Percentiles rank a stretch among this genome's conserved stretches.
Evolutionary conservation across 1,140 invertebrate species (phyloP).

Genomic region (Drosophila sucinea): DNA sequence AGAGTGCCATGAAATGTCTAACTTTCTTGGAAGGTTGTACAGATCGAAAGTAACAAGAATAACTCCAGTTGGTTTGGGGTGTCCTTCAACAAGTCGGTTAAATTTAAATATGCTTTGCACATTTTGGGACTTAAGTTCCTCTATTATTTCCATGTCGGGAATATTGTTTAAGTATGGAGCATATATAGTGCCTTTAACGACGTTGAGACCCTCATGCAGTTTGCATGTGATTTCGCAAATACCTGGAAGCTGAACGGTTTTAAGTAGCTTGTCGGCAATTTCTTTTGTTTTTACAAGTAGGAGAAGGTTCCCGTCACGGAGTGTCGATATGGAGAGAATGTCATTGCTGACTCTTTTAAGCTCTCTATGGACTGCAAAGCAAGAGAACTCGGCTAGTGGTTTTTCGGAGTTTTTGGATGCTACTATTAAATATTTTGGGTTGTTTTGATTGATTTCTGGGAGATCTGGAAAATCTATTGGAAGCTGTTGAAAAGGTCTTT

Average conservation of each 20-base stretch:
- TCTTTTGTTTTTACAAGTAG: conserved; percentile 3
- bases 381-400: conserved; percentile 1
- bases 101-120: conserved; percentile 19
- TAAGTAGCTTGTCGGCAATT: conserved; percentile 10
- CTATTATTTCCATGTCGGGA: conserved; percentile 17
- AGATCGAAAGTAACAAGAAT: conserved; percentile 18
- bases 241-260: conserved; percentile 2
- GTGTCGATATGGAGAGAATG: conserved; percentile 12
- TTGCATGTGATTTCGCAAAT: conserved; percentile 17
- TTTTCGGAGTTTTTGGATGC: conserved; percentile 17
- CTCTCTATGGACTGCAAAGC: conserved; percentile 3
- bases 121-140: conserved; percentile 15
- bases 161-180: conserved; percentile 16
- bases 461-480: conserved; percentile 9
- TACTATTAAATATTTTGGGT: conserved; percentile 13
- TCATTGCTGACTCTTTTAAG: conserved; percentile 16
- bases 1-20: conserved; percentile 21
- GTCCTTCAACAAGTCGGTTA: conserved; percentile 5
- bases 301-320: background rate
- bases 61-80: conserved; percentile 15
- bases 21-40: conserved; percentile 18
- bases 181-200: conserved; percentile 14
- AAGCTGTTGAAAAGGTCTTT: conserved; percentile 17
- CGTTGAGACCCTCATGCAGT: conserved; percentile 12
- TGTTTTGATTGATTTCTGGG: conserved; percentile 7